These are phyloP conservation scores for Ceraclea dissimilis DNA, from an alignment of 2,888 invertebrate genomes.

Conservation along the genomic window DNA sequence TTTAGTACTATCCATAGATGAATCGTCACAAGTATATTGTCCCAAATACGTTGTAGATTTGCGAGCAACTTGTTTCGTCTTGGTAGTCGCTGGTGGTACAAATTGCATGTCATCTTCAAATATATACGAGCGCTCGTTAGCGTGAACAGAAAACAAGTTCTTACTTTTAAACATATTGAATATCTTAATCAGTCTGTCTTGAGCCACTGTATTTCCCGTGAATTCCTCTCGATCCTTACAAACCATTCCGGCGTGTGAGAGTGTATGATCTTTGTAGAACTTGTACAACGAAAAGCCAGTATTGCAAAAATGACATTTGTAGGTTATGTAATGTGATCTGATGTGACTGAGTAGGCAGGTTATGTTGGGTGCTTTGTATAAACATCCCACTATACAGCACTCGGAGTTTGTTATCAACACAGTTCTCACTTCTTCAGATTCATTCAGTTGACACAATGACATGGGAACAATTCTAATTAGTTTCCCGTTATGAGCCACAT, in stretches of 20 bases:
- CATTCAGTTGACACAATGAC: background rate
- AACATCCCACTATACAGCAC: slow-evolving; percentile 19
- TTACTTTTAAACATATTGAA: slow-evolving; percentile 2
- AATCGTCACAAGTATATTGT: background rate
- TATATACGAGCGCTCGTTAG: slow-evolving; percentile 3
- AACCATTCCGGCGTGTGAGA: background rate
- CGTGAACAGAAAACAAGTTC: background rate
- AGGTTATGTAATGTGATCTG: slow-evolving; percentile 15
- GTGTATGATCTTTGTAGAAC: slow-evolving; percentile 1
- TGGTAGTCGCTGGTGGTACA: background rate
- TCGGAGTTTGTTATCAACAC: slow-evolving; percentile 13
- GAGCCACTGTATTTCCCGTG: slow-evolving; percentile 2
- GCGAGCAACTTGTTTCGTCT: slow-evolving; percentile 31
- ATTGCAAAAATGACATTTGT: slow-evolving; percentile 11
- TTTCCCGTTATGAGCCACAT: background rate
- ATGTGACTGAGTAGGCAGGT: slow-evolving; percentile 7
- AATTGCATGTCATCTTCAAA: background rate
- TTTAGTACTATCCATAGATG: background rate
- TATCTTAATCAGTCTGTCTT: slow-evolving; percentile 9
- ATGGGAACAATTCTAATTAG: slow-evolving; percentile 13
- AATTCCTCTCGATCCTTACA: background rate
- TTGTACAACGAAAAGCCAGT: slow-evolving; percentile 2
- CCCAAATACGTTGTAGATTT: slow-evolving; percentile 44
- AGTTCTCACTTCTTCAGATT: slow-evolving; percentile 17
- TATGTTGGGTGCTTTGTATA: background rate